A percentile compares a stretch with the other conserved stretches of the same genome.
These are phyloP conservation scores for Bergia puertoricense DNA, from an alignment of 92 coral and sea anemone species.

Conservation along the genomic window DNA sequence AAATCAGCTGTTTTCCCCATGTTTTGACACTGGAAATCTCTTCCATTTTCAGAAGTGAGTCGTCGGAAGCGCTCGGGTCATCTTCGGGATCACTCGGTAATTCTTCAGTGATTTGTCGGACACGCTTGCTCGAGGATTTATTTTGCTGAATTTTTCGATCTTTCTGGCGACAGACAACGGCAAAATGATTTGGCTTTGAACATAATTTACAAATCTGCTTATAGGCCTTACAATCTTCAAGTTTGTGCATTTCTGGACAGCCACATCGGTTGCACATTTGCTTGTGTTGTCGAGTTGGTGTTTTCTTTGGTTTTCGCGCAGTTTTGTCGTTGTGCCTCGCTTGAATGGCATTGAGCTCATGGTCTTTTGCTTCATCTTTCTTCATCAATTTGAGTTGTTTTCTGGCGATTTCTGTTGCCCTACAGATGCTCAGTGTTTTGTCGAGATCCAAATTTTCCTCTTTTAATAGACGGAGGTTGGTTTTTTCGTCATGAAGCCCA, in stretches of 20 bases:
- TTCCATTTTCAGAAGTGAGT: constrained; percentile 48
- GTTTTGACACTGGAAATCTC: constrained; percentile 46
- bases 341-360: constrained; percentile 20
- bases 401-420: constrained; percentile 29
- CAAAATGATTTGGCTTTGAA: constrained; percentile 37
- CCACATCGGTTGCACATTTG: background rate
- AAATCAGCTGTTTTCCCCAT: constrained; percentile 45
- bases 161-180: constrained; percentile 29
- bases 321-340: background rate
- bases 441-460: constrained; percentile 39
- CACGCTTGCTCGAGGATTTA: background rate
- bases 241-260: constrained; percentile 24
- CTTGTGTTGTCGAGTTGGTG: background rate
- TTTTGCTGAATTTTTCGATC: constrained; percentile 1
- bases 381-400: constrained; percentile 43
- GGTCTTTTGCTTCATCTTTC: constrained; percentile 26
- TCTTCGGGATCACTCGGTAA: background rate
- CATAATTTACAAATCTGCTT: constrained; percentile 34
- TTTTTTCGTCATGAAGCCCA: constrained; percentile 33
- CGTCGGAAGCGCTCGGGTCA: constrained; percentile 11
- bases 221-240: constrained; percentile 30
- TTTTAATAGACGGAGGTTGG: constrained; percentile 38
- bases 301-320: background rate
- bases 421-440: constrained; percentile 42
- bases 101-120: background rate